Conservation (phyloP, 2,113 vertebrate genomes). For the Mirza zaza region DNA sequence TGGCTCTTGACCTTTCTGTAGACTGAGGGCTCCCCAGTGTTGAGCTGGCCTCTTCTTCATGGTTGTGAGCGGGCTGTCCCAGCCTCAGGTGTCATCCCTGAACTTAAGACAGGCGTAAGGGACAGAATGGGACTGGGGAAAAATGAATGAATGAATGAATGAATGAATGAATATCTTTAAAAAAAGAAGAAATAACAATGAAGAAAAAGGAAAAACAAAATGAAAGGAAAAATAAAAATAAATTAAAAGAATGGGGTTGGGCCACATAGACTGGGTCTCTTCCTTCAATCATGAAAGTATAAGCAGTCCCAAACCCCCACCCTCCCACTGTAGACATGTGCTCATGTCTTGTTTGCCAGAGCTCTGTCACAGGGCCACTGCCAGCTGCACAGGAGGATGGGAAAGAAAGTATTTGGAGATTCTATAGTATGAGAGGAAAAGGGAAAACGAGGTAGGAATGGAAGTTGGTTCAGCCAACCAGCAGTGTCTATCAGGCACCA, state of each 20-base stretch:
- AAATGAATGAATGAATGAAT: too few species aligned
- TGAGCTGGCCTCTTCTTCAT: neutral
- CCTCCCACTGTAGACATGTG: neutral
- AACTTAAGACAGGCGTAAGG: neutral
- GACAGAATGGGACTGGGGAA: neutral
- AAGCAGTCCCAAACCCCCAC: neutral
- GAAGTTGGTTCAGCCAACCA: neutral
- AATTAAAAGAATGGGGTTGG: neutral
- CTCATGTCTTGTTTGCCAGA: neutral
- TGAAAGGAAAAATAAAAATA: too few species aligned
- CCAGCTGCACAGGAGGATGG: neutral
- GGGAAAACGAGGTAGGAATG: neutral
- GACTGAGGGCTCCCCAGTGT: neutral
- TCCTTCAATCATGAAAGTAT: neutral
- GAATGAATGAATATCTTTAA: too few species aligned
- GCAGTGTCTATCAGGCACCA: rapidly evolving
- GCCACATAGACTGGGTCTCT: neutral
- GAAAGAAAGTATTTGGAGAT: neutral
- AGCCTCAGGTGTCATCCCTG: neutral
- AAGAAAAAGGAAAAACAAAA: too few species aligned
- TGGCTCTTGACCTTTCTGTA: neutral
- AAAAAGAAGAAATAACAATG: too few species aligned
- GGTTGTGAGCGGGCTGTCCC: neutral
- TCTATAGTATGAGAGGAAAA: neutral
- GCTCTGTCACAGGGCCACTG: neutral